Evolutionary conservation across 1,140 invertebrate genomes (phyloP).

Genomic region (Latrodectus geometricus): DNA sequence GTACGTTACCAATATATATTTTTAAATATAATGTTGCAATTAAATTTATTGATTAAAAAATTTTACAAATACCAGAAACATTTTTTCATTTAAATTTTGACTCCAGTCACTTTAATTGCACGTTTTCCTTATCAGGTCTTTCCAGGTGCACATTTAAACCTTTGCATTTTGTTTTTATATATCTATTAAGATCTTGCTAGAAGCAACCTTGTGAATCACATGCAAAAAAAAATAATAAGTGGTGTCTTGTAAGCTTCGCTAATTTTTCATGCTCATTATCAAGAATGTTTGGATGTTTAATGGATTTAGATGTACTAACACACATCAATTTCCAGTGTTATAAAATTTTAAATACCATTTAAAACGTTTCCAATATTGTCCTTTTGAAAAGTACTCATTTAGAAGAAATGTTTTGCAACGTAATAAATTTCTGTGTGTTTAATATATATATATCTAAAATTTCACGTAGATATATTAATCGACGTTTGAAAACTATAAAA

Average conservation of each 20-base stretch:
- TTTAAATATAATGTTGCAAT: too few species aligned
- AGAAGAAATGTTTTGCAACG: neutral
- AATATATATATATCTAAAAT: neutral
- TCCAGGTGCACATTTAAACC: neutral
- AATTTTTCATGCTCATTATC: slow-evolving; percentile 52
- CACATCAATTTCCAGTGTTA: slow-evolving; percentile 41
- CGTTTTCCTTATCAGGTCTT: too few species aligned
- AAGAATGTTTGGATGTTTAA: slow-evolving; percentile 47
- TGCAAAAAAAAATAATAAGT: slow-evolving; percentile 19
- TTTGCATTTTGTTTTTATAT: neutral
- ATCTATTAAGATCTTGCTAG: neutral
- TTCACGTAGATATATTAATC: neutral
- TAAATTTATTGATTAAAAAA: too few species aligned
- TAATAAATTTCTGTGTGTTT: neutral
- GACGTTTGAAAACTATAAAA: neutral
- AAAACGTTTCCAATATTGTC: slow-evolving; percentile 14
- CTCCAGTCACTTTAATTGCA: too few species aligned
- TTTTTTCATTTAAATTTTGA: too few species aligned
- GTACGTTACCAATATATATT: too few species aligned
- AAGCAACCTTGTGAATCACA: slow-evolving; percentile 50
- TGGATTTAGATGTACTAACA: slow-evolving; percentile 56
- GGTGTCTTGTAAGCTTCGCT: slow-evolving; percentile 40
- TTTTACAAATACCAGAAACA: too few species aligned
- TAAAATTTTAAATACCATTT: slow-evolving; percentile 44
- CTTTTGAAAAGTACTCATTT: slow-evolving; percentile 16